Percentiles rank a stretch among this genome's conserved stretches.
Evolutionary conservation across 1,140 invertebrate species (phyloP).

Genomic region (Patella vulgata): DNA sequence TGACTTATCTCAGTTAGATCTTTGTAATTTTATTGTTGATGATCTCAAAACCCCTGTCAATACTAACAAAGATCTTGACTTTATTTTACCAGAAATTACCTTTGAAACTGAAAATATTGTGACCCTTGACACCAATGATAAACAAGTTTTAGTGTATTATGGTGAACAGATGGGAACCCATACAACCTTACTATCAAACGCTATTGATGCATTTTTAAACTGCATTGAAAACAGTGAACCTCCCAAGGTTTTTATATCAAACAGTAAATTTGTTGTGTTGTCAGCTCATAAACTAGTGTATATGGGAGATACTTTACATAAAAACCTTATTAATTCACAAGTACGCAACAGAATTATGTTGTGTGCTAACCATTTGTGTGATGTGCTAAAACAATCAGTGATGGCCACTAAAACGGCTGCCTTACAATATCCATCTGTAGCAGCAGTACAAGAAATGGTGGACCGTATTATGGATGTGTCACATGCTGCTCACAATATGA

Average conservation of each 20-base stretch:
- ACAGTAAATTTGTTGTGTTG: constrained; percentile 93
- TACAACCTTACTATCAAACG: constrained; percentile 83
- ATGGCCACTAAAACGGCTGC: constrained; percentile 89
- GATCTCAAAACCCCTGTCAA: constrained; percentile 47
- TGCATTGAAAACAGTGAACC: constrained; percentile 93
- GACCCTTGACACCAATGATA: constrained; percentile 73
- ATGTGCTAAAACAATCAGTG: constrained; percentile 84
- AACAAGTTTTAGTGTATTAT: constrained; percentile 86
- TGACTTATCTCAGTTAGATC: constrained; percentile 2
- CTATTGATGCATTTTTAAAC: constrained; percentile 90
- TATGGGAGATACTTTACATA: constrained; percentile 91
- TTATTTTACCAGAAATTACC: constrained; percentile 21
- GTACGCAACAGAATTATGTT: constrained; percentile 79
- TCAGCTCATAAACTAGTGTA: constrained; percentile 92
- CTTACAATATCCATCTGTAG: constrained; percentile 88
- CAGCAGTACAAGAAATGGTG: constrained; percentile 92
- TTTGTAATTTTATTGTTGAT: constrained; percentile 12
- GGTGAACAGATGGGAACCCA: constrained; percentile 85
- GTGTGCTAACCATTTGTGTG: constrained; percentile 85
- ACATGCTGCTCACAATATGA: constrained; percentile 79
- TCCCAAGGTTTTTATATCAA: constrained; percentile 90
- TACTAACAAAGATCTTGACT: constrained; percentile 10
- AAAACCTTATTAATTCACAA: constrained; percentile 74
- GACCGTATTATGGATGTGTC: constrained; percentile 87
- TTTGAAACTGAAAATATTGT: constrained; percentile 25